These are phyloP conservation scores for Pedicia rivosa DNA, from an alignment of 2,888 invertebrate genomes.

Conservation along the genomic window DNA sequence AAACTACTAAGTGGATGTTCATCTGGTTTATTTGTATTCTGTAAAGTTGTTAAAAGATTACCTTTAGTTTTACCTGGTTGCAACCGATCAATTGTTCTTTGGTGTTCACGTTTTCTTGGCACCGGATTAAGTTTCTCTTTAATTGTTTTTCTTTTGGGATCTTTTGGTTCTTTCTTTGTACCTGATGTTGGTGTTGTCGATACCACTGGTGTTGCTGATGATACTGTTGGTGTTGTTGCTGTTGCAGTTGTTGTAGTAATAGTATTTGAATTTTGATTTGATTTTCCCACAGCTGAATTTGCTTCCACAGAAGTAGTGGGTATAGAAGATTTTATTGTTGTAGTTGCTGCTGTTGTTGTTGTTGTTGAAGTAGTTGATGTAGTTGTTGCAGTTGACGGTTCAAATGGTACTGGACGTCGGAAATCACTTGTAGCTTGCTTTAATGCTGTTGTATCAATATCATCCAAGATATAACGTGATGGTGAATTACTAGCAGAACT, in stretches of 20 bases:
- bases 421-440: conserved; percentile 31
- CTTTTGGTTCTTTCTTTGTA: conserved; percentile 24
- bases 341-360: conserved; percentile 4
- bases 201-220: conserved; percentile 12
- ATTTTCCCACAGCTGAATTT: too few species aligned
- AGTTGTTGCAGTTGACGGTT: conserved; percentile 18
- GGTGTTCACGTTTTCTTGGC: conserved; percentile 47
- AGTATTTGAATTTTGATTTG: neutral
- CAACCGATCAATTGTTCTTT: conserved; percentile 66
- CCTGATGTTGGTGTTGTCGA: neutral
- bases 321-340: conserved; percentile 22
- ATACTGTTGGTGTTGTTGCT: conserved; percentile 9
- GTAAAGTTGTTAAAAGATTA: conserved; percentile 57
- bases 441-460: conserved; percentile 33
- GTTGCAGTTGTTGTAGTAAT: conserved; percentile 11
- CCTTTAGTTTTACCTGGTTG: conserved; percentile 82
- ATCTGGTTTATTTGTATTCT: conserved; percentile 39
- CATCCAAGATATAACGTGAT: conserved; percentile 47
- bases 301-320: too few species aligned
- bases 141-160: conserved; percentile 26
- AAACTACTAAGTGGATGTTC: conserved; percentile 41
- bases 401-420: conserved; percentile 31
- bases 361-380: conserved; percentile 7
- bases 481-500: conserved; percentile 68
- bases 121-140: conserved; percentile 27